Evolutionary conservation across 2,888 invertebrate species (phyloP).

Genomic region (Therioaphis trifolii): DNA sequence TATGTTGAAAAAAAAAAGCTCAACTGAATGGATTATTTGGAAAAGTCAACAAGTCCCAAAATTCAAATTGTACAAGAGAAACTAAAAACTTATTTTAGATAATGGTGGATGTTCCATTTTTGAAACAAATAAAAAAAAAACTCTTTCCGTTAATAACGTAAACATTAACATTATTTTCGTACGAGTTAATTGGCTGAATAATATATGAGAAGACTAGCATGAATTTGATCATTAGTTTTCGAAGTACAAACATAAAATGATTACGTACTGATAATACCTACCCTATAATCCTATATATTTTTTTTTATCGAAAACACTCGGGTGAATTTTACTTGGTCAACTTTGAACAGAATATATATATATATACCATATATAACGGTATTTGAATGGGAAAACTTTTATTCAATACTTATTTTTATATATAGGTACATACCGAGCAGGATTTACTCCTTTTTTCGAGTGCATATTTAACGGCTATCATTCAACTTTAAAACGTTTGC

Average conservation of each 20-base stretch:
- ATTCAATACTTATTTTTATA: background rate
- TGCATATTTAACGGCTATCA: background rate
- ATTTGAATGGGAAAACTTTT: background rate
- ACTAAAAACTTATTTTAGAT: too few species aligned
- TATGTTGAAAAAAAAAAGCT: too few species aligned
- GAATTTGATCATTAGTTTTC: background rate
- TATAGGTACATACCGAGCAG: background rate
- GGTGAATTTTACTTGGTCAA: background rate
- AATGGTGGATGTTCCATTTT: too few species aligned
- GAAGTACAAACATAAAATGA: background rate
- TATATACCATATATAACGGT: too few species aligned
- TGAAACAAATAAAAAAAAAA: too few species aligned
- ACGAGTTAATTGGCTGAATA: too few species aligned
- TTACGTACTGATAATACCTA: background rate
- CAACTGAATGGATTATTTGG: too few species aligned
- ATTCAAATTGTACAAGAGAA: too few species aligned
- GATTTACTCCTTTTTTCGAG: background rate
- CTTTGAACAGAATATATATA: background rate
- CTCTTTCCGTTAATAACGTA: too few species aligned
- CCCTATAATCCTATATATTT: background rate
- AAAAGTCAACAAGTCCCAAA: too few species aligned
- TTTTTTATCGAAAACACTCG: background rate
- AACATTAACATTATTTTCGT: too few species aligned
- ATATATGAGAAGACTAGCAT: too few species aligned
- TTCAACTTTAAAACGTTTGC: background rate